These are phyloP conservation scores for Chionoecetes opilio DNA, from an alignment of 1,140 invertebrate genomes.

Conservation along the genomic window DNA sequence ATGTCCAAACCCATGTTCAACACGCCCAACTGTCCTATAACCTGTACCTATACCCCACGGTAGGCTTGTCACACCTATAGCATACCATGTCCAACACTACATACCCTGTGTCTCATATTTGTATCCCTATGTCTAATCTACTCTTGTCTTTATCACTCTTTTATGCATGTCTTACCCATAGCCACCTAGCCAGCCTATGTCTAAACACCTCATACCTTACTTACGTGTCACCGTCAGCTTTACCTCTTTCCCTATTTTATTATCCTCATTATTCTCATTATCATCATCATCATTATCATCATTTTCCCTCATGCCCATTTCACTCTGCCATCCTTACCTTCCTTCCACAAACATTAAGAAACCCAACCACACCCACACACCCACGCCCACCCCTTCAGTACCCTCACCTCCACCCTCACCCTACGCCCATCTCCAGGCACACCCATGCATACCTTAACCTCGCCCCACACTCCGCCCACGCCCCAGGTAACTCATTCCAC, in stretches of 20 bases:
- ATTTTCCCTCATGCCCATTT: too few relatives aligned
- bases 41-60: neutral
- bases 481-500: neutral
- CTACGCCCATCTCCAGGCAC: neutral
- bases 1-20: neutral
- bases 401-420: neutral
- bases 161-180: neutral
- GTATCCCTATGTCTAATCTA: too few relatives aligned
- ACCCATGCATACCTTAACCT: neutral
- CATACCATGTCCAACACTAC: too few relatives aligned
- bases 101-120: too few relatives aligned
- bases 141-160: neutral
- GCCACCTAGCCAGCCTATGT: too few relatives aligned
- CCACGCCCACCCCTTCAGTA: conserved; percentile 35
- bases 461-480: neutral
- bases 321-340: too few relatives aligned
- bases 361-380: conserved; percentile 54
- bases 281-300: too few relatives aligned
- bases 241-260: neutral
- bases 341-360: neutral
- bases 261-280: too few relatives aligned
- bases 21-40: neutral
- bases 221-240: neutral
- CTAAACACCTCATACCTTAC: too few relatives aligned
- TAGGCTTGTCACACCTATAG: too few relatives aligned